Evolutionary conservation across 2,888 invertebrate genomes (phyloP), one percentile per base, ranked within the genome.

Genomic region (Bellardia pandia): DNA sequence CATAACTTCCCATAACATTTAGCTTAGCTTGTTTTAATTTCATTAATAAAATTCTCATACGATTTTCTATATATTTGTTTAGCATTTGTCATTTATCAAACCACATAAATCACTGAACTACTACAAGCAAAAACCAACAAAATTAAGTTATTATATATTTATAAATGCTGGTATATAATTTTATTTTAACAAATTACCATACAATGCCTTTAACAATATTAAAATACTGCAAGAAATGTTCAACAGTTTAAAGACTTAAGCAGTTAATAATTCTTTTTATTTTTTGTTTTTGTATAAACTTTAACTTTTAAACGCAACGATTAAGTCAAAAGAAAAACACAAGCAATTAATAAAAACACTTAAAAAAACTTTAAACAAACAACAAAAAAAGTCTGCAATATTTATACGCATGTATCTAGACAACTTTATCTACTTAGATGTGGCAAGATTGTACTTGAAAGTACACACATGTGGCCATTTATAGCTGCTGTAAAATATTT

Each of bases 271-370:
- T 71, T 60, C 56, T 23, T 16, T 56, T 56, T 23, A 23, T n/a
- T 40, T 23, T 48, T 48, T 72, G 58, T 33, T 37, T 40, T 30
- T 1, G 23, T n/a, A 30, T 37, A 64, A 48, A 23, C 66, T 77
- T 78, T 66, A 58, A 78, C 8, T 68, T 79, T 85, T 77, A 84
- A 72, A 81, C 77, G 84, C 84, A 80, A 74, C 76, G 66, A 84
- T 86, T 86, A 86, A 84, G 84, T 80, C 76, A 72, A 80, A 77
- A 69, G 42, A 8, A 40, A 64, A 84, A 51, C 64, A 68, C 75
- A 60, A 58, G 72, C 86, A 86, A 86, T 86, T 86, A 86, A 80
- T 86, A 60, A 83, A 79, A 86, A 78, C 75, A 53, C 74, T 42
- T 69, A 60, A 37, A 66, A 76, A 60, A n/a, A 72, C 33, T 58